Evolutionary conservation across 2,113 vertebrate genomes (phyloP).

Genomic region (Peucedramus taeniatus): DNA sequence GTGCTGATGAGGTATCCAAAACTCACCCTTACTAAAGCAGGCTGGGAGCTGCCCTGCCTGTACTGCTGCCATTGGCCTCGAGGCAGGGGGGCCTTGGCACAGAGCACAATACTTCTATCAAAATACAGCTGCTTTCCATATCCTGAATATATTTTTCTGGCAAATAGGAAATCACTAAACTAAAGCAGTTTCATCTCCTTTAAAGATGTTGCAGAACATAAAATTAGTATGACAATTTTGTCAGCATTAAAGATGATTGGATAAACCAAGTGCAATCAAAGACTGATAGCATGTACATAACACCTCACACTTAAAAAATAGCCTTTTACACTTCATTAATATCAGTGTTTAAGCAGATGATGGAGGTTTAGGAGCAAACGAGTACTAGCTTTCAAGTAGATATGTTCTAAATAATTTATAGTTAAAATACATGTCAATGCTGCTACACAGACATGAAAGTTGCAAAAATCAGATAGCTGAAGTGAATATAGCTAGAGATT

Average conservation of each 20-base stretch:
- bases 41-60: neutral
- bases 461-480: neutral
- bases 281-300: neutral
- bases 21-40: neutral
- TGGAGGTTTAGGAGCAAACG: neutral
- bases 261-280: neutral
- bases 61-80: accelerated
- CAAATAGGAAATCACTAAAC: neutral
- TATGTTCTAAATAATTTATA: neutral
- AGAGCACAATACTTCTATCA: neutral
- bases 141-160: neutral
- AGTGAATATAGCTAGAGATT: neutral
- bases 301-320: conserved; percentile 2
- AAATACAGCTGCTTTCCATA: neutral
- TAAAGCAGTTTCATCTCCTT: neutral
- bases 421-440: neutral
- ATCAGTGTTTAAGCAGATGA: neutral
- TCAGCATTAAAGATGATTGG: neutral
- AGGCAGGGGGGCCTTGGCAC: neutral
- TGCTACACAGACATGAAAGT: neutral
- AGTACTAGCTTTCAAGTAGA: neutral
- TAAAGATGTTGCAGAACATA: neutral
- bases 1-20: neutral
- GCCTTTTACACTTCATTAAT: neutral
- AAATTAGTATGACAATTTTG: neutral